These are phyloP conservation scores for Acronicta psi DNA, from an alignment of 2,888 invertebrate genomes.

Conservation along the genomic window DNA sequence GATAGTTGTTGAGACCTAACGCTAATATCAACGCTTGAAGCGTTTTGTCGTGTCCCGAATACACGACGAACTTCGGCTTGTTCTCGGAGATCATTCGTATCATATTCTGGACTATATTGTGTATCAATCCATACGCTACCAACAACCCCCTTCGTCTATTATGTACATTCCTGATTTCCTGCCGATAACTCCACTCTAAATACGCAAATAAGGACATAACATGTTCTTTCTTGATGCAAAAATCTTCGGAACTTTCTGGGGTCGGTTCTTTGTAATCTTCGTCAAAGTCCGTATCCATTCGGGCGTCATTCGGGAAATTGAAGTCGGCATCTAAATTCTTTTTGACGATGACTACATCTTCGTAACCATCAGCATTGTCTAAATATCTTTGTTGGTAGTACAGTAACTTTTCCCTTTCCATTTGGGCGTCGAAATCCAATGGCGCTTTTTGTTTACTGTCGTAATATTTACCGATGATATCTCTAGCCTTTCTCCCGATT, in stretches of 20 bases:
- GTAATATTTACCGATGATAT: slow-evolving; percentile 81
- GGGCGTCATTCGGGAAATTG: slow-evolving; percentile 84
- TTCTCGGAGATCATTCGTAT: slow-evolving; percentile 94
- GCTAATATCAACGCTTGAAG: slow-evolving; percentile 95
- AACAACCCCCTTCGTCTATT: slow-evolving; percentile 92
- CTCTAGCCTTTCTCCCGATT: slow-evolving; percentile 81
- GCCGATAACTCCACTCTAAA: slow-evolving; percentile 93
- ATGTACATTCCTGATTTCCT: slow-evolving; percentile 89
- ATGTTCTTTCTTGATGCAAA: slow-evolving; percentile 92
- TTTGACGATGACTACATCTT: slow-evolving; percentile 85
- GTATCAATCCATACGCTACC: slow-evolving; percentile 94
- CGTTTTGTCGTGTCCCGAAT: slow-evolving; percentile 98
- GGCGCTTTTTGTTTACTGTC: slow-evolving; percentile 76
- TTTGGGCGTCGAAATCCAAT: slow-evolving; percentile 85
- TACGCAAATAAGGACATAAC: slow-evolving; percentile 94
- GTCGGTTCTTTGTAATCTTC: slow-evolving; percentile 84
- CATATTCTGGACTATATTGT: slow-evolving; percentile 94
- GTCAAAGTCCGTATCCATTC: slow-evolving; percentile 82
- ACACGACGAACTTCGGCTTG: slow-evolving; percentile 93
- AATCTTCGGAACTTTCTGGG: slow-evolving; percentile 76
- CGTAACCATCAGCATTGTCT: slow-evolving; percentile 83
- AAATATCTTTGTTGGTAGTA: slow-evolving; percentile 85
- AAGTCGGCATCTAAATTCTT: slow-evolving; percentile 87
- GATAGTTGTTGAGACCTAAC: slow-evolving; percentile 91
- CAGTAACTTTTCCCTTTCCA: slow-evolving; percentile 84